A percentile compares a stretch with the other conserved stretches of the same genome.
Evolutionary conservation across 2,888 invertebrate species (phyloP).

Genomic region (Cephus spinipes): DNA sequence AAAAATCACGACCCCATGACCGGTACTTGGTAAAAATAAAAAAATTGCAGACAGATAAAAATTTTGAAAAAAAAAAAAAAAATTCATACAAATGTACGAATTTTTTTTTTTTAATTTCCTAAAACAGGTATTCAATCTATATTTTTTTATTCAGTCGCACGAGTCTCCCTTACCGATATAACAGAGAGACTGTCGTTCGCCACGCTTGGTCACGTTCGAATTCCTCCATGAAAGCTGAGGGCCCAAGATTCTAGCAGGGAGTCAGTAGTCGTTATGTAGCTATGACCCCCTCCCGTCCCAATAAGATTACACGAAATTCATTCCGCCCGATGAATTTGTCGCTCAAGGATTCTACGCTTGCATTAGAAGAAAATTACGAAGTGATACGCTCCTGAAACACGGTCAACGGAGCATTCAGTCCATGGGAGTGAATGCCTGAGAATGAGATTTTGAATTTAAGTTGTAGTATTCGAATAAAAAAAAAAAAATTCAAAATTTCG

Average conservation of each 20-base stretch:
- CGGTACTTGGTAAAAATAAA: too few relatives aligned
- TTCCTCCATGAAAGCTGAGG: slow-evolving; percentile 27
- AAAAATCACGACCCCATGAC: too few relatives aligned
- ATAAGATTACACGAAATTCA: slow-evolving; percentile 34
- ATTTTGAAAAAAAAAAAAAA: too few relatives aligned
- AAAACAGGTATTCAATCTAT: background rate
- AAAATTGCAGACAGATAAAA: too few relatives aligned
- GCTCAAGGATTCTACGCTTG: slow-evolving; percentile 1
- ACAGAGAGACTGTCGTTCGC: slow-evolving; percentile 19
- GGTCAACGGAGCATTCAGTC: background rate
- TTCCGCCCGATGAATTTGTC: slow-evolving; percentile 33
- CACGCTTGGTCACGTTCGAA: slow-evolving; percentile 34
- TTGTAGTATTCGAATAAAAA: too few relatives aligned
- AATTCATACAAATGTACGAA: background rate
- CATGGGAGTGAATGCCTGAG: background rate
- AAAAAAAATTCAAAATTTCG: too few relatives aligned
- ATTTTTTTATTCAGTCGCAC: background rate
- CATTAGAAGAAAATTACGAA: background rate
- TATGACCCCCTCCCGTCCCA: background rate
- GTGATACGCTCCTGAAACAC: background rate
- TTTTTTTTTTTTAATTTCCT: background rate
- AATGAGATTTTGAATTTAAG: background rate
- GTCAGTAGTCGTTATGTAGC: slow-evolving; percentile 4
- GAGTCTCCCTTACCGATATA: background rate
- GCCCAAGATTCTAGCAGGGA: slow-evolving; percentile 1